Evolutionary conservation across 2,888 invertebrate genomes (phyloP).

Genomic region (Sclerodermus sp.): DNA sequence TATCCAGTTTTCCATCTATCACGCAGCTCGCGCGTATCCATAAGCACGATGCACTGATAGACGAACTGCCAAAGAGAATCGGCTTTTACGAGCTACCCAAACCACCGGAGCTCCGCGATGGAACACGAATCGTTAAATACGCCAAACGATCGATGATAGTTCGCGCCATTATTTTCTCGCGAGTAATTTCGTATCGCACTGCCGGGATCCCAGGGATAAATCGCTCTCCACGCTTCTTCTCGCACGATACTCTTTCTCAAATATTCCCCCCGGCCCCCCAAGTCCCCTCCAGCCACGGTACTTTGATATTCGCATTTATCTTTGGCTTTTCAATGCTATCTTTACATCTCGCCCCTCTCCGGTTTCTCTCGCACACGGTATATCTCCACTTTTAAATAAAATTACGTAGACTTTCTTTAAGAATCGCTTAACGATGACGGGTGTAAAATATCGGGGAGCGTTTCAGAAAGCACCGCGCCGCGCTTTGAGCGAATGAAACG

Average conservation of each 20-base stretch:
- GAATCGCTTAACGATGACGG: too few species aligned
- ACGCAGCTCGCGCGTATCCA: too few species aligned
- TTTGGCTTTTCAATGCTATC: not conserved
- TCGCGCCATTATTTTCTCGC: conserved; percentile 16
- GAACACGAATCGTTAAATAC: conserved; percentile 17
- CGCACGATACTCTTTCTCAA: too few species aligned
- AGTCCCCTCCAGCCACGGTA: not conserved
- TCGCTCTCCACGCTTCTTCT: too few species aligned
- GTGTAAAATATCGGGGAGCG: too few species aligned
- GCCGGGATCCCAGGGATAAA: not conserved
- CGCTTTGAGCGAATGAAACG: not conserved
- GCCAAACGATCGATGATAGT: conserved; percentile 26
- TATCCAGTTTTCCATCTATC: too few species aligned
- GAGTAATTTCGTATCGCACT: not conserved
- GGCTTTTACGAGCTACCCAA: conserved; percentile 11
- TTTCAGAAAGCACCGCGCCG: not conserved
- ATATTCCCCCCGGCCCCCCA: too few species aligned
- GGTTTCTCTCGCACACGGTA: not conserved
- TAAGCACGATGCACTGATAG: too few species aligned
- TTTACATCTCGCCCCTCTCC: not conserved
- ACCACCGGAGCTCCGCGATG: not conserved
- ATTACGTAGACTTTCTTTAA: too few species aligned
- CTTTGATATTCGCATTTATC: not conserved
- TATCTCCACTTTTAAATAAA: too few species aligned
- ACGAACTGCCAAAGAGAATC: not conserved